Conservation (phyloP, 35 echinoderm and acorn worm genomes). For the Lytechinus variegatus region DNA sequence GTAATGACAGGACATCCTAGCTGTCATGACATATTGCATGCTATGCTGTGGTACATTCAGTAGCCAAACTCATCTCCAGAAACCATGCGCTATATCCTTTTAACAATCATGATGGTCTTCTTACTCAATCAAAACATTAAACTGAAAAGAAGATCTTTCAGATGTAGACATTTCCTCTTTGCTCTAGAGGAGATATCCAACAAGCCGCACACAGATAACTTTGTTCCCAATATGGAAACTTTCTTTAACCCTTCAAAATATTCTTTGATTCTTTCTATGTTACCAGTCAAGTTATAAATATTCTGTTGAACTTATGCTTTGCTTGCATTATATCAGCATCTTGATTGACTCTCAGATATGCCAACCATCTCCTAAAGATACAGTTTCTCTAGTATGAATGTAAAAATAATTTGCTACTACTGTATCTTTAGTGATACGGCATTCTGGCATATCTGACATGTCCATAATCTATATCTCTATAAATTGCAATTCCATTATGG, state of each 20-base stretch:
- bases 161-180: too few relatives aligned
- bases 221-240: too few relatives aligned
- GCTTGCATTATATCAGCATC: background rate
- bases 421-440: background rate
- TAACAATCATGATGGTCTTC: too few relatives aligned
- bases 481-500: background rate
- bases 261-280: too few relatives aligned
- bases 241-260: too few relatives aligned
- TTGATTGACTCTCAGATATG: background rate
- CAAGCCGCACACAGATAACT: too few relatives aligned
- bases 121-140: too few relatives aligned
- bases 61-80: too few relatives aligned
- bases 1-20: background rate
- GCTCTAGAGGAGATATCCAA: too few relatives aligned
- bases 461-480: background rate
- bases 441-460: background rate
- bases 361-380: background rate
- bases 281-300: too few relatives aligned
- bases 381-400: background rate
- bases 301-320: background rate
- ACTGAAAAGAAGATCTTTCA: too few relatives aligned
- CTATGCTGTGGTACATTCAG: background rate
- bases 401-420: background rate
- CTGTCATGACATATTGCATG: background rate
- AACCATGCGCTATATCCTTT: too few relatives aligned